phyloP scores from a whole-genome alignment of 2,888 invertebrate species.

The Cantharis flavilabris region DNA sequence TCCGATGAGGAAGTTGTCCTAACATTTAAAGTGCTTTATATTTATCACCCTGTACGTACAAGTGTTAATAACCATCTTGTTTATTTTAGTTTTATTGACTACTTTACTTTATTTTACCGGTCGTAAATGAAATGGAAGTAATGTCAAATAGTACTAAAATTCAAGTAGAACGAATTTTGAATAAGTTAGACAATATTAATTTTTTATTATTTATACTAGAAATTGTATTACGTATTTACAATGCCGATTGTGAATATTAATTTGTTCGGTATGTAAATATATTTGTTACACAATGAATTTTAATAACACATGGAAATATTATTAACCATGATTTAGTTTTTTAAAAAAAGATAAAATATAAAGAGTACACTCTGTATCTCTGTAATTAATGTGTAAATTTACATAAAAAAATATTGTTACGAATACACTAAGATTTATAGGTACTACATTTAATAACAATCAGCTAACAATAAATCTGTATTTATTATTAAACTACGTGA shows the following conservation, averaged over 20 bases:
- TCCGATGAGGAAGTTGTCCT: not conserved
- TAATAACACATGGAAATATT: not conserved
- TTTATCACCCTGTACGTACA: not conserved
- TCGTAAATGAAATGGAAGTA: not conserved
- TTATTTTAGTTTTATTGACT: not conserved
- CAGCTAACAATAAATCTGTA: no score
- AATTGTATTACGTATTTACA: not conserved
- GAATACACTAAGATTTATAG: no score
- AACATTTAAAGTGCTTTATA: not conserved
- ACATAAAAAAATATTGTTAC: no score
- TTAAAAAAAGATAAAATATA: no score
- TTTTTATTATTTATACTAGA: not conserved
- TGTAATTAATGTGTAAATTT: no score
- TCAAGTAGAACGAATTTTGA: not conserved
- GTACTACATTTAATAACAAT: no score
- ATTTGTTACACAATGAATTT: not conserved
- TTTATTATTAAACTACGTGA: no score
- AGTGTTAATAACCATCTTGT: not conserved
- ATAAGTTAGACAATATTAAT: not conserved
- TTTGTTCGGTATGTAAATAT: not conserved
- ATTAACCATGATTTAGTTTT: not conserved
- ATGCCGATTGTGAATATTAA: not conserved
- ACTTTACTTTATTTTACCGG: not conserved
- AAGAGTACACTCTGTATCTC: no score
- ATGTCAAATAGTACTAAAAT: not conserved